These are phyloP conservation scores for Lordiphosa fenestrarum DNA, from an alignment of 2,888 invertebrate species.

Conservation along the genomic window DNA sequence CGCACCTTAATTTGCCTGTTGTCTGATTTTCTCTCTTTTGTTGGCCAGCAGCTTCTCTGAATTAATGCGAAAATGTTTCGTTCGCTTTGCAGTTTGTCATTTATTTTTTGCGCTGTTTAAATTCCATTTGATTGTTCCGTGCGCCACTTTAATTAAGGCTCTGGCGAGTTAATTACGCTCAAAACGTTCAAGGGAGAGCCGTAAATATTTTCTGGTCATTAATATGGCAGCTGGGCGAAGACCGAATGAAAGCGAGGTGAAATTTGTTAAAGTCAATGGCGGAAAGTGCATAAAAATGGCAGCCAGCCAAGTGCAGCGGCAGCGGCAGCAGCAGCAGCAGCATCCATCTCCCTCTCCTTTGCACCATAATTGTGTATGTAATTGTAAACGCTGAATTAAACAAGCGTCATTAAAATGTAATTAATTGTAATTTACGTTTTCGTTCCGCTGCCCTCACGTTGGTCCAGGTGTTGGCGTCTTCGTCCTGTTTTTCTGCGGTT, in stretches of 20 bases:
- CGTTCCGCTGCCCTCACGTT: slow-evolving; percentile 44
- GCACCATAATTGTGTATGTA: slow-evolving; percentile 74
- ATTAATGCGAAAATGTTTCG: slow-evolving; percentile 77
- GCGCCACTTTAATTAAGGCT: slow-evolving; percentile 40
- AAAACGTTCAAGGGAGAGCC: slow-evolving; percentile 17
- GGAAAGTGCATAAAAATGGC: slow-evolving; percentile 44
- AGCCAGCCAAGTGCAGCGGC: slow-evolving; percentile 48
- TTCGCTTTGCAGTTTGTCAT: slow-evolving; percentile 47
- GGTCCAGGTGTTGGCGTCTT: slow-evolving; percentile 44
- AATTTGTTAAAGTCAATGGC: slow-evolving; percentile 67
- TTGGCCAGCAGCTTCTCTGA: slow-evolving; percentile 39
- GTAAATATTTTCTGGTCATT: slow-evolving; percentile 49
- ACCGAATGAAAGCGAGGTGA: slow-evolving; percentile 28
- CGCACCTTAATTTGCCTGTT: slow-evolving; percentile 72
- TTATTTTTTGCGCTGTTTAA: slow-evolving; percentile 35
- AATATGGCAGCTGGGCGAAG: slow-evolving; percentile 44
- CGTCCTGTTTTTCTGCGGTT: slow-evolving; percentile 5
- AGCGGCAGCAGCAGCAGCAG: slow-evolving; percentile 13
- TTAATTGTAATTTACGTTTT: slow-evolving; percentile 77
- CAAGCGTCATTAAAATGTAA: slow-evolving; percentile 79
- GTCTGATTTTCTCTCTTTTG: slow-evolving; percentile 51
- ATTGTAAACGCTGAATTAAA: slow-evolving; percentile 76
- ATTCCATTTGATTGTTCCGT: slow-evolving; percentile 50
- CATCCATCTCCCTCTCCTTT: slow-evolving; percentile 20
- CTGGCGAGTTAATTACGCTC: slow-evolving; percentile 37